phyloP scores from a whole-genome alignment of 2,113 vertebrate species.

The Petaurus breviceps region DNA sequence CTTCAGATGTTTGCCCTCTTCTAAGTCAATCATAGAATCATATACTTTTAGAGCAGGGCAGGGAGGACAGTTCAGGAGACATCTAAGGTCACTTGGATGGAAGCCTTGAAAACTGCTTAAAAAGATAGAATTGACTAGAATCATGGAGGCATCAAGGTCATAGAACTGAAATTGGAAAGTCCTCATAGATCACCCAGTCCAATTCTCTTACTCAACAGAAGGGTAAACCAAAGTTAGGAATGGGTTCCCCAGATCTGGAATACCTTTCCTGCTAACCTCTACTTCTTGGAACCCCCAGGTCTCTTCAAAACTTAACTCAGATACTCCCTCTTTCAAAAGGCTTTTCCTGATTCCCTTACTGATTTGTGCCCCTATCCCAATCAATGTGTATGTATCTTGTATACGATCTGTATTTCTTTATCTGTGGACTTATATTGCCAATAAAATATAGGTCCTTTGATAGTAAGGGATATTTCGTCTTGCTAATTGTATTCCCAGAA shows the following conservation, averaged over 20 bases:
- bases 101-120: background rate
- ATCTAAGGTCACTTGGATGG: background rate
- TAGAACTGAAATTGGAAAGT: background rate
- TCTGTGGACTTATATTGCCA: background rate
- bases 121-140: background rate
- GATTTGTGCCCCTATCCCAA: background rate
- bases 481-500: background rate
- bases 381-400: background rate
- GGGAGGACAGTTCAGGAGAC: background rate
- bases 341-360: background rate
- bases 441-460: background rate
- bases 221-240: background rate
- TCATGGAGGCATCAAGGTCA: background rate
- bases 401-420: background rate
- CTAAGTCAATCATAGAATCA: background rate
- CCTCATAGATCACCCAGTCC: background rate
- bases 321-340: background rate
- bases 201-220: background rate
- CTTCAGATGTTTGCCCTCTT: background rate
- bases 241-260: background rate
- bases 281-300: background rate
- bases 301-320: background rate
- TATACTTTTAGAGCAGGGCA: background rate
- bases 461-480: background rate
- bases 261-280: background rate